Conservation (phyloP, 1,140 invertebrate species). For the Reticulitermes speratus region DNA sequence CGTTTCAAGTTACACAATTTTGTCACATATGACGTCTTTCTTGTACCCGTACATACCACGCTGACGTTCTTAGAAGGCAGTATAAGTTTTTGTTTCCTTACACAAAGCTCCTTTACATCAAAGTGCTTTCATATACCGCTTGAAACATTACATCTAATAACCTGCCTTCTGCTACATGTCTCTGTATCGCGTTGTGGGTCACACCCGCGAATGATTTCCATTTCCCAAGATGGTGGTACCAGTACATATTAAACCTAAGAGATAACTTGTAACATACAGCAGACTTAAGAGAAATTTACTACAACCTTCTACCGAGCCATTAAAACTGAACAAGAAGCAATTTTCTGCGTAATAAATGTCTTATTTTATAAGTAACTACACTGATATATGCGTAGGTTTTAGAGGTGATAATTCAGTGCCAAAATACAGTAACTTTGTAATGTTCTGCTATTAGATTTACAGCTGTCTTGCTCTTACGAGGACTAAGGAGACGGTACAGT, state of each 20-base stretch:
- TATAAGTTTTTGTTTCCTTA: background rate
- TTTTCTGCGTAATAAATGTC: background rate
- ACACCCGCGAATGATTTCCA: background rate
- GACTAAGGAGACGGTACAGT: background rate
- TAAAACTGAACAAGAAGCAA: background rate
- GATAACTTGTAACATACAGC: background rate
- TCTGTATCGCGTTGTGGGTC: background rate
- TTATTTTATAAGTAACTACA: constrained; percentile 8
- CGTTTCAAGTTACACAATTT: no score
- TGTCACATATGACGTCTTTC: no score
- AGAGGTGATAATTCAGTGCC: background rate
- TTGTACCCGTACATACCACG: no score
- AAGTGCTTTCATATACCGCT: background rate
- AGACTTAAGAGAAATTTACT: background rate
- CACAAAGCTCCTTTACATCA: background rate
- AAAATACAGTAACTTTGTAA: background rate
- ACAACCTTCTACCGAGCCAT: background rate
- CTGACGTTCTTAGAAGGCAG: no score
- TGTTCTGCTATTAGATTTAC: background rate
- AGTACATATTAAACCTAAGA: background rate
- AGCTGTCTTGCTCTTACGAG: background rate
- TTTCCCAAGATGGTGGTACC: constrained; percentile 14
- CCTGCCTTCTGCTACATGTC: background rate
- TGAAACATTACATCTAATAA: background rate
- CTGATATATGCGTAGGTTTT: background rate